Conservation (phyloP, 2,113 vertebrate species). For the Neolamprologus hecqui region DNA sequence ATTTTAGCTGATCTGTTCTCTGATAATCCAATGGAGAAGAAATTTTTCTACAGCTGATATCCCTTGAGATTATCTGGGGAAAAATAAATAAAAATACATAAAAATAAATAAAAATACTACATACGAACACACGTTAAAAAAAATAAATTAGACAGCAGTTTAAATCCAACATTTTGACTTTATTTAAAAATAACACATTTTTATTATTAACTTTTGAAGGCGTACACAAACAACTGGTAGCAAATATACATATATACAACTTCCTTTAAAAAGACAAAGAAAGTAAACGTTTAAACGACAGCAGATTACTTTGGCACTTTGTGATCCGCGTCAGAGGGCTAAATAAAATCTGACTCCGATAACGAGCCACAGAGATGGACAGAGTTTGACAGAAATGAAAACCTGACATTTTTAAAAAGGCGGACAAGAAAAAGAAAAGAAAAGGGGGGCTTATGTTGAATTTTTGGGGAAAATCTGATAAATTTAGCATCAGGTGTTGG, state of each 20-base stretch:
- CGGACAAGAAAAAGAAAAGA: rapidly evolving
- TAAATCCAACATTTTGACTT: neutral
- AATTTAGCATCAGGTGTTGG: neutral
- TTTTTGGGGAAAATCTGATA: neutral
- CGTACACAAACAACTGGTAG: conserved; percentile 33
- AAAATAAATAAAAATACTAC: neutral
- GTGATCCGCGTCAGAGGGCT: neutral
- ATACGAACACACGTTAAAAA: rapidly evolving
- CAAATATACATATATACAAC: conserved; percentile 50
- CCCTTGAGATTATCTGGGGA: neutral
- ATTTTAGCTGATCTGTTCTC: neutral
- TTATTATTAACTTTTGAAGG: conserved; percentile 44
- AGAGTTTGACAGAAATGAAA: neutral
- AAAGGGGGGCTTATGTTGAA: neutral
- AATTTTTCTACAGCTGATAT: rapidly evolving
- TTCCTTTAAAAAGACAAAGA: conserved; percentile 5
- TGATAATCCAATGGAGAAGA: neutral
- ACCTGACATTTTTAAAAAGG: neutral
- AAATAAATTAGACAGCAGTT: neutral
- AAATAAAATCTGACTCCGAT: neutral
- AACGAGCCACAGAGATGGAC: neutral
- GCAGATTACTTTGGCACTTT: conserved; percentile 36
- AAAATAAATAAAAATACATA: neutral
- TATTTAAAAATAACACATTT: conserved; percentile 21
- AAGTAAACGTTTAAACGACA: neutral